Evolutionary conservation across 2,113 vertebrate species (phyloP).

Genomic region (Dipodomys ordii): DNA sequence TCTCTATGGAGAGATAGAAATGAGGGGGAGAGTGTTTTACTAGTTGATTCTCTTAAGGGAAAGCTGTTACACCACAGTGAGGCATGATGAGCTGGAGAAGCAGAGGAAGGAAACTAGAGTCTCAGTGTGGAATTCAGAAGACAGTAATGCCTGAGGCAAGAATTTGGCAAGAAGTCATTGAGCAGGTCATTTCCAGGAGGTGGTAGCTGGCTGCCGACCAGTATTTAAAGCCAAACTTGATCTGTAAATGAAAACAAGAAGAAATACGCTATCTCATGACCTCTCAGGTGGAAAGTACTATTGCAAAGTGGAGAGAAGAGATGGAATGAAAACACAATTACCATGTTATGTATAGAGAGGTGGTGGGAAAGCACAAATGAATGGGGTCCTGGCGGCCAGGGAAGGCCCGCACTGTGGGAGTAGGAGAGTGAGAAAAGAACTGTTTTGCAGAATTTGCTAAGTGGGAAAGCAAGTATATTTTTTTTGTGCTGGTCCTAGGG

Average conservation of each 20-base stretch:
- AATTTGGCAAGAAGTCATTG: slow-evolving; percentile 44
- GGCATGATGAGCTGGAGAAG: background rate
- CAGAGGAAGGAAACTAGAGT: background rate
- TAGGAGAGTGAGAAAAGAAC: background rate
- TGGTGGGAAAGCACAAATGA: background rate
- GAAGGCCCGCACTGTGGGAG: background rate
- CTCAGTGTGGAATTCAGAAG: slow-evolving; percentile 30
- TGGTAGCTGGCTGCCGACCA: slow-evolving; percentile 38
- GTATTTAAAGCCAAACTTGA: slow-evolving; percentile 43
- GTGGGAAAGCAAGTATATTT: slow-evolving; percentile 18
- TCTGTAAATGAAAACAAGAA: slow-evolving; percentile 44
- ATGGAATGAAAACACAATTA: background rate
- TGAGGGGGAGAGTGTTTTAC: background rate
- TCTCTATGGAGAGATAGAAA: background rate
- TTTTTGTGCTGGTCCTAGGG: too few relatives aligned
- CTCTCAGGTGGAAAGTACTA: slow-evolving; percentile 37
- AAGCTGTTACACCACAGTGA: background rate
- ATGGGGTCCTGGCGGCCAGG: background rate
- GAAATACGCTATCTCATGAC: slow-evolving; percentile 34
- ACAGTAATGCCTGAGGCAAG: background rate
- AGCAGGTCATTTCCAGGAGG: slow-evolving; percentile 58
- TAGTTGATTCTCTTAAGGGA: slow-evolving; percentile 36
- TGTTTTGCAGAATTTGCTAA: background rate
- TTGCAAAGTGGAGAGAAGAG: slow-evolving; percentile 29
- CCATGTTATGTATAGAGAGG: background rate